phyloP scores from a whole-genome alignment of 2,113 vertebrate species.

The Electrona antarctica region DNA sequence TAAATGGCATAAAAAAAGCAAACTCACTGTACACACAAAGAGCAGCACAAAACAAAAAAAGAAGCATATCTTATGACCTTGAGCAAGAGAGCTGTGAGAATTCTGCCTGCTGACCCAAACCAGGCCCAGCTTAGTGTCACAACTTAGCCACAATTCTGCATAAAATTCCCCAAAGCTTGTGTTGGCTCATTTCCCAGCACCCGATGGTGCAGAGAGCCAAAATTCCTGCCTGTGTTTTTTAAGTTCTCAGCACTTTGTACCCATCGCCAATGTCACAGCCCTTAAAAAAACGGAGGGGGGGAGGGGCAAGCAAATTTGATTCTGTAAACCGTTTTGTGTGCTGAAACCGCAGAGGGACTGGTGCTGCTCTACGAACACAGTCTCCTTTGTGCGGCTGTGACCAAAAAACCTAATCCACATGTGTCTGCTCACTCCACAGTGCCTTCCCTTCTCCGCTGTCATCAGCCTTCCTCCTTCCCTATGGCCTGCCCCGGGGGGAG shows the following conservation, averaged over 20 bases:
- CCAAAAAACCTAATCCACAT: slow-evolving; percentile 67
- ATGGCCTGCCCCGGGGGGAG: slow-evolving; percentile 27
- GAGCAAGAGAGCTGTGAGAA: slow-evolving; percentile 56
- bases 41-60: slow-evolving; percentile 9
- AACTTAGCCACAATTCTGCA: slow-evolving; percentile 63
- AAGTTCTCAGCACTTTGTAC: slow-evolving; percentile 71
- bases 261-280: slow-evolving; percentile 68
- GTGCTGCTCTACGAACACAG: slow-evolving; percentile 66
- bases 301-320: slow-evolving; percentile 58
- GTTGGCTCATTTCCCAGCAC: slow-evolving; percentile 70
- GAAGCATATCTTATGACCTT: slow-evolving; percentile 49
- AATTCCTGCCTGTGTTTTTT: slow-evolving; percentile 65
- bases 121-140: slow-evolving; percentile 66
- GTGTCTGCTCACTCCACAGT: slow-evolving; percentile 43
- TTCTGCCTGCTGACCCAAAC: slow-evolving; percentile 53
- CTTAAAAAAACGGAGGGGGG: slow-evolving; percentile 56
- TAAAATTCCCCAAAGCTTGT: slow-evolving; percentile 66
- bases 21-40: slow-evolving; percentile 10
- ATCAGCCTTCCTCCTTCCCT: slow-evolving; percentile 49
- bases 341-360: slow-evolving; percentile 59
- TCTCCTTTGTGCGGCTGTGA: slow-evolving; percentile 59
- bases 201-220: slow-evolving; percentile 62
- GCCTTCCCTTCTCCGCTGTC: slow-evolving; percentile 51
- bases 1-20: not conserved
- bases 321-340: slow-evolving; percentile 65